Evolutionary conservation across 2,113 vertebrate genomes (phyloP).

Genomic region (Corynorhinus townsendii): DNA sequence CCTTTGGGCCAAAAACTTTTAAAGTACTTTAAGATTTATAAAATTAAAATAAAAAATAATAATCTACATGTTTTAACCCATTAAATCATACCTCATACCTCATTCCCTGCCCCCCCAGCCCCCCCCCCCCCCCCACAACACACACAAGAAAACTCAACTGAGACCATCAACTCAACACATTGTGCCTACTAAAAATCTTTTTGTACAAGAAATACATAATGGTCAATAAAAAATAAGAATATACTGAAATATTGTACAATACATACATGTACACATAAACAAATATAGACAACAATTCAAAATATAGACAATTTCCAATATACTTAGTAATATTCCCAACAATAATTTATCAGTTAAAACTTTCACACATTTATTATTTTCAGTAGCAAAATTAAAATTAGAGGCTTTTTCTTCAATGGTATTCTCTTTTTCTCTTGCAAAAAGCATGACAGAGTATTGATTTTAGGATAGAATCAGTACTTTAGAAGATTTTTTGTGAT

Average conservation of each 20-base stretch:
- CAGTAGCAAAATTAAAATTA: neutral
- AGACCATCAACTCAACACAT: neutral
- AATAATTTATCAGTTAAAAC: neutral
- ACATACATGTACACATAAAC: neutral
- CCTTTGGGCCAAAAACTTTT: neutral
- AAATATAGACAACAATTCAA: neutral
- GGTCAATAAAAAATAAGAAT: neutral
- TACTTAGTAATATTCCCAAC: neutral
- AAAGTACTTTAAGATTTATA: neutral
- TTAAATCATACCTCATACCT: neutral
- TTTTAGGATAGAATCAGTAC: neutral
- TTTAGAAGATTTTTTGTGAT: neutral
- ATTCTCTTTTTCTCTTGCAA: neutral
- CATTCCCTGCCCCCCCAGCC: too few relatives aligned
- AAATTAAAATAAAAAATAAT: neutral
- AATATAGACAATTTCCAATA: neutral
- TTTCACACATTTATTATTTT: neutral
- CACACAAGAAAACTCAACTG: neutral
- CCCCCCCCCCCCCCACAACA: neutral
- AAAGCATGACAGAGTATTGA: constrained; percentile 36
- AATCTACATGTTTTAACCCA: neutral
- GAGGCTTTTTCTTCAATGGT: neutral
- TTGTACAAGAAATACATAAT: neutral
- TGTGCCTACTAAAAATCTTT: neutral
- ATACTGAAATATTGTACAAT: neutral